These are phyloP conservation scores for Antrozous pallidus DNA, from an alignment of 2,797 vertebrate species.

Conservation along the genomic window DNA sequence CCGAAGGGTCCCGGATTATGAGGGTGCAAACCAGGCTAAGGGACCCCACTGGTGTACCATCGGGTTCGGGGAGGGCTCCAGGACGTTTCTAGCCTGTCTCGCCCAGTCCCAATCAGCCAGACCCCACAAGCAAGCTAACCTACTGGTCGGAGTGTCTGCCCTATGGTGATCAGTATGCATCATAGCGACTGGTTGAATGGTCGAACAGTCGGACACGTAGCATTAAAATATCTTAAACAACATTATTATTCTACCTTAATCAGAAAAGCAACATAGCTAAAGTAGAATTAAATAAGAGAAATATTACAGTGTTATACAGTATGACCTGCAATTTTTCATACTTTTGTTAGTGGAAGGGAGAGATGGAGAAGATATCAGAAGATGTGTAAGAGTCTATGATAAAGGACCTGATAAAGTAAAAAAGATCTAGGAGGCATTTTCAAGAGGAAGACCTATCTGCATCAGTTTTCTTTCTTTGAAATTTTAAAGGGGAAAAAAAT, in stretches of 20 bases:
- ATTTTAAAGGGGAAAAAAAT: conserved; percentile 19
- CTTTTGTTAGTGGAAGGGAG: not conserved
- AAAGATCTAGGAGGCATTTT: conserved; percentile 29
- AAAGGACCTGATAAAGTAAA: not conserved
- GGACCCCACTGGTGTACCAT: too few relatives aligned
- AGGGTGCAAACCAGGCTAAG: too few relatives aligned
- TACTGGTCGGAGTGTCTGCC: too few relatives aligned
- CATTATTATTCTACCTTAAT: not conserved
- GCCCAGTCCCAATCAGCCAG: too few relatives aligned
- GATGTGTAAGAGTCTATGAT: not conserved
- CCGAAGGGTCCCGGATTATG: too few relatives aligned
- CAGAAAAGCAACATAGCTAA: not conserved
- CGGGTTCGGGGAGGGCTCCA: too few relatives aligned
- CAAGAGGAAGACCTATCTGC: not conserved
- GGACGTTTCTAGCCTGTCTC: too few relatives aligned
- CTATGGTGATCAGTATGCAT: too few relatives aligned
- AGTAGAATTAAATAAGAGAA: not conserved
- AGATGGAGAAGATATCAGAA: not conserved
- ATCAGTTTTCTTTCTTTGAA: conserved; percentile 29
- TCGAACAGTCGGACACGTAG: too few relatives aligned
- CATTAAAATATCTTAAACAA: not conserved
- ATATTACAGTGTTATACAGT: not conserved
- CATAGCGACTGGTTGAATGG: too few relatives aligned
- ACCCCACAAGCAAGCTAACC: too few relatives aligned
- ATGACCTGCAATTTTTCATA: not conserved